Percentiles rank a stretch among this genome's conserved stretches.
Conservation (phyloP, 2,797 vertebrate genomes). For the Miichthys miiuy region DNA sequence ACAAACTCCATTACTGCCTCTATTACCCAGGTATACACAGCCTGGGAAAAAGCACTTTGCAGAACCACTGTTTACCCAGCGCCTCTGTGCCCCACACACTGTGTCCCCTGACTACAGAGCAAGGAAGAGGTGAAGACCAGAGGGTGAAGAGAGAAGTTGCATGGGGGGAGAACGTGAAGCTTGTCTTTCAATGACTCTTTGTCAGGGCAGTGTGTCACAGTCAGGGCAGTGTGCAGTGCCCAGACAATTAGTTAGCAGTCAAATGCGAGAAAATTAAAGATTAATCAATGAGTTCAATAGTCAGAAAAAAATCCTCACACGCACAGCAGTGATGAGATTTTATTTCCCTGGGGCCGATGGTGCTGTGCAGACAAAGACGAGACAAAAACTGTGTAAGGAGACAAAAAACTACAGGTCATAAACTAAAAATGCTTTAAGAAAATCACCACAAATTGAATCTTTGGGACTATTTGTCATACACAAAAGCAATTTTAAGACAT, state of each 20-base stretch:
- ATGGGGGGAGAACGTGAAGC: conserved; percentile 16
- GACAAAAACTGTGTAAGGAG: not conserved
- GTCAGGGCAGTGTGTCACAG: conserved; percentile 5
- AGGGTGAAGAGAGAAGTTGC: conserved; percentile 27
- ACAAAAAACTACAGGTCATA: not conserved
- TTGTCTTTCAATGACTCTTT: conserved; percentile 7
- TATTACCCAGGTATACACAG: conserved; percentile 78
- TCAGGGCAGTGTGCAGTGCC: not conserved
- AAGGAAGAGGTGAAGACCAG: conserved; percentile 45
- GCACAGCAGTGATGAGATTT: not conserved
- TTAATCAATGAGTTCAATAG: no score
- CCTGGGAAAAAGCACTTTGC: conserved; percentile 74
- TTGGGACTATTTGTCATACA: not conserved
- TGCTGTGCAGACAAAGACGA: not conserved
- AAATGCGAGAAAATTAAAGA: conserved; percentile 10
- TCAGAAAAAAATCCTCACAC: no score
- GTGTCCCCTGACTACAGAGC: conserved; percentile 60
- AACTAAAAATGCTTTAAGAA: not conserved
- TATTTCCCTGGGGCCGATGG: not conserved
- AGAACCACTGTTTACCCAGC: conserved; percentile 76
- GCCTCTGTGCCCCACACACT: conserved; percentile 55
- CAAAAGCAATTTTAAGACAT: not conserved
- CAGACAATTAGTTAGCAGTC: not conserved
- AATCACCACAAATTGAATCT: not conserved
- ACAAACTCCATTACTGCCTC: conserved; percentile 82